Conservation (phyloP, 2,888 invertebrate species). For the Pseudococcus jackbeardsleyi region DNA sequence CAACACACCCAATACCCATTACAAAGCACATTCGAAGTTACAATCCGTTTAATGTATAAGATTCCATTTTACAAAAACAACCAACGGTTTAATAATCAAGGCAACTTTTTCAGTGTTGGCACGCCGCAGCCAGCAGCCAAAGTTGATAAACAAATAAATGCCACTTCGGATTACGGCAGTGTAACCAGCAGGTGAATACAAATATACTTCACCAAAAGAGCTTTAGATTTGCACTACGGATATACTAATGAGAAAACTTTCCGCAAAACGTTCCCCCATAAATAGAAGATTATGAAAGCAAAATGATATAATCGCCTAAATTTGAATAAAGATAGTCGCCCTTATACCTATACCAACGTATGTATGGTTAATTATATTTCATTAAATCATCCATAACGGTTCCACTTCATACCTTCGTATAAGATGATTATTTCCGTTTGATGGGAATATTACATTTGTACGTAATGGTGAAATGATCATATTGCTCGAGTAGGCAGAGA, state of each 20-base stretch:
- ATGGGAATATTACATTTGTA: not conserved
- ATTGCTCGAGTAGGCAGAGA: no score
- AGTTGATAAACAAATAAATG: slow-evolving; percentile 12
- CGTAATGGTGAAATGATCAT: no score
- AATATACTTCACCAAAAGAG: not conserved
- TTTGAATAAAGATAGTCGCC: slow-evolving; percentile 2
- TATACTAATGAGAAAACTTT: slow-evolving; percentile 47
- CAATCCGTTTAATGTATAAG: slow-evolving; percentile 6
- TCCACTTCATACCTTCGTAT: not conserved
- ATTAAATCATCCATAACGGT: not conserved
- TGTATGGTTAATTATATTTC: slow-evolving; percentile 19
- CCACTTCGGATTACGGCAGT: not conserved
- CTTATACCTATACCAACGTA: not conserved
- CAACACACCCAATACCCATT: not conserved
- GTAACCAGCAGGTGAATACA: slow-evolving; percentile 28
- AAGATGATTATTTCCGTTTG: slow-evolving; percentile 23
- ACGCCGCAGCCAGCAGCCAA: not conserved
- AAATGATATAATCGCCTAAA: slow-evolving; percentile 8
- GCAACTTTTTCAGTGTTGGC: not conserved
- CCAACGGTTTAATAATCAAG: not conserved
- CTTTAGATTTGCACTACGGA: slow-evolving; percentile 22
- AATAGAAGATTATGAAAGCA: slow-evolving; percentile 23
- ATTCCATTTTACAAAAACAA: slow-evolving; percentile 21
- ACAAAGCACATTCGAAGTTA: slow-evolving; percentile 31
- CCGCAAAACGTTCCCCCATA: not conserved